Evolutionary conservation across 2,113 vertebrate genomes (phyloP), one percentile per base, ranked within the genome.

Genomic region (Plestiodon gilberti): DNA sequence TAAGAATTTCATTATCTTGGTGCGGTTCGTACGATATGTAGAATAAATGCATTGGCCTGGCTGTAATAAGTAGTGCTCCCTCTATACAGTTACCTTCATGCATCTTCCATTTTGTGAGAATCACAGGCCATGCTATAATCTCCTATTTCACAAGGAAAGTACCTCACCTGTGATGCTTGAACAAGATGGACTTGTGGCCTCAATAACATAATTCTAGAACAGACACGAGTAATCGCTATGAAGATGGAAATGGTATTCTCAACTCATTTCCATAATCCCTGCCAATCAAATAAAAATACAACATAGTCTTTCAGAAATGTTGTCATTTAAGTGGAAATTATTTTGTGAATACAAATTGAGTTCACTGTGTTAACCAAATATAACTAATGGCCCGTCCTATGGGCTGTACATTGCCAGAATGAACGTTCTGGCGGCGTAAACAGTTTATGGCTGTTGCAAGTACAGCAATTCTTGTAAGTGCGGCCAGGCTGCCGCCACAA

Each of bases 71-170:
- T 81, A 87, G 25, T 84, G 65, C 84, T 2, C 23, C 15, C 57
- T 75, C 22, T 62, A 40, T 64, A 0, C 14, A 90, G 83, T 38
- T 17, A 61, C 1, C 76, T 40, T 81, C 18, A 33, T 70, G 2
- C 52, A 52, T 13, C 0, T 85, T 74, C 9, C 59, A 35, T 86
- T 76, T 0, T 78, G 76, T 65, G 78, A 20, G 10, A 88, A 0
- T 71, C 40, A 10, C 1, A 15, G 64, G 2, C 3, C 71, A 20
- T 70, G 52, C 8, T 0, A 18, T 76, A 2, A 15, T 55, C 0
- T 70, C 20, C 67, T 48, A 57, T 77, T 61, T 82, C 0, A 9
- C 28, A 52, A 35, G 9, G 35, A 33, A 90, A 33, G 28, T 0
- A 1, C 59, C 69, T 43, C 0, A 0, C 1, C 57, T 82, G 15